Conservation (phyloP, 2,113 vertebrate genomes). For the Grallaria varia region DNA sequence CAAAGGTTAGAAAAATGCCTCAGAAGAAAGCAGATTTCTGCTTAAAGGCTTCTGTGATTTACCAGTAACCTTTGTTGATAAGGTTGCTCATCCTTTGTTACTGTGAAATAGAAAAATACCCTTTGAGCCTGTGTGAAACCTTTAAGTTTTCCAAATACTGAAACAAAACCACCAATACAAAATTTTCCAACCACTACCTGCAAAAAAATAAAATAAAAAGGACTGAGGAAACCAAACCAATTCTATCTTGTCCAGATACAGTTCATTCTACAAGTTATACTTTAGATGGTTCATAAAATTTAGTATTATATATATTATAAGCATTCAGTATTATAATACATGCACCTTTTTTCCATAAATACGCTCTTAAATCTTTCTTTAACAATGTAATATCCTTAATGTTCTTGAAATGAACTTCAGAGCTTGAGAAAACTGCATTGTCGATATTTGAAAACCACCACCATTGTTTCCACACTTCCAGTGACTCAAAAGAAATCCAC, state of each 20-base stretch:
- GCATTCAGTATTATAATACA: not conserved
- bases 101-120: not conserved
- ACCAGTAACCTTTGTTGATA: not conserved
- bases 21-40: not conserved
- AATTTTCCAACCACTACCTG: fast-evolving
- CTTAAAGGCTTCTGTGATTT: not conserved
- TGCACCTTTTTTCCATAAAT: not conserved
- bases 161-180: not conserved
- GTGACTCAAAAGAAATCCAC: not conserved
- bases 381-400: not conserved
- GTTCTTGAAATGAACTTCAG: not conserved
- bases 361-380: not conserved
- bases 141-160: not conserved
- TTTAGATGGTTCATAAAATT: not conserved
- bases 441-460: not conserved
- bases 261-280: not conserved
- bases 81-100: not conserved
- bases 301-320: not conserved
- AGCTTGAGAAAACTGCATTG: fast-evolving
- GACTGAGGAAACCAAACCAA: not conserved
- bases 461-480: not conserved
- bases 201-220: not conserved
- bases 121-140: not conserved
- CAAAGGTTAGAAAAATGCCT: not conserved
- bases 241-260: not conserved